These are phyloP conservation scores for Pleuronectes platessa DNA, from an alignment of 2,113 vertebrate genomes.

Conservation along the genomic window DNA sequence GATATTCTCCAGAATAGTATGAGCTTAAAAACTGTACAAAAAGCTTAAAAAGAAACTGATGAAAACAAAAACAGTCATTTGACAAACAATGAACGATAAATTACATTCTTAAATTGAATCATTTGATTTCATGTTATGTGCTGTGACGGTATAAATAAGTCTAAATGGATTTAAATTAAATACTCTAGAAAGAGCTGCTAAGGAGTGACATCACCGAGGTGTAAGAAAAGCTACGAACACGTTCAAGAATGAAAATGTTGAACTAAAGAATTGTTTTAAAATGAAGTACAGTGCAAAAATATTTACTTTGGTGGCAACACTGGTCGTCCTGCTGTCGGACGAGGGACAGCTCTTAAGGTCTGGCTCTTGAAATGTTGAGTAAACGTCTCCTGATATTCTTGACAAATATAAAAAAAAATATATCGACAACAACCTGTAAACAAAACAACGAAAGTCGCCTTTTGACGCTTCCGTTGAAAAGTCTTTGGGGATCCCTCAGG, in stretches of 20 bases:
- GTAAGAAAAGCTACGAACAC: slow-evolving; percentile 39
- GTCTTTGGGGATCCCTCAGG: slow-evolving; percentile 68
- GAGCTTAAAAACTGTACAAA: neutral
- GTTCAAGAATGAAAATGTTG: slow-evolving; percentile 36
- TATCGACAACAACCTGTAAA: slow-evolving; percentile 54
- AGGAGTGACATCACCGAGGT: slow-evolving; percentile 35
- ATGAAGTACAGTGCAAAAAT: slow-evolving; percentile 82
- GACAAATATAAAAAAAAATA: neutral
- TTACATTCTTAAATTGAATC: slow-evolving; percentile 79
- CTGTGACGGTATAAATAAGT: slow-evolving; percentile 85
- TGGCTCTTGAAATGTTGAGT: neutral
- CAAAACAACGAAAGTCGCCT: slow-evolving; percentile 30
- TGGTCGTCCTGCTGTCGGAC: slow-evolving; percentile 37
- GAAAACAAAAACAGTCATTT: slow-evolving; percentile 51
- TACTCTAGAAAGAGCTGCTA: slow-evolving; percentile 65
- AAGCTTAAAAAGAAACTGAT: slow-evolving; percentile 29
- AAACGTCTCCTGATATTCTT: slow-evolving; percentile 29
- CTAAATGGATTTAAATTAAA: slow-evolving; percentile 82
- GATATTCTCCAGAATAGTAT: slow-evolving; percentile 21
- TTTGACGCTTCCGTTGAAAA: slow-evolving; percentile 61
- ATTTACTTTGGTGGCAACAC: slow-evolving; percentile 69
- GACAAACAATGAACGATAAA: slow-evolving; percentile 71
- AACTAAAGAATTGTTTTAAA: slow-evolving; percentile 30
- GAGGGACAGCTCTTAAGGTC: neutral
- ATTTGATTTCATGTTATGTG: slow-evolving; percentile 80